A percentile compares a stretch with the other conserved stretches of the same genome.
Evolutionary conservation across 2,888 invertebrate species (phyloP).

Genomic region (Hartigia nigra): DNA sequence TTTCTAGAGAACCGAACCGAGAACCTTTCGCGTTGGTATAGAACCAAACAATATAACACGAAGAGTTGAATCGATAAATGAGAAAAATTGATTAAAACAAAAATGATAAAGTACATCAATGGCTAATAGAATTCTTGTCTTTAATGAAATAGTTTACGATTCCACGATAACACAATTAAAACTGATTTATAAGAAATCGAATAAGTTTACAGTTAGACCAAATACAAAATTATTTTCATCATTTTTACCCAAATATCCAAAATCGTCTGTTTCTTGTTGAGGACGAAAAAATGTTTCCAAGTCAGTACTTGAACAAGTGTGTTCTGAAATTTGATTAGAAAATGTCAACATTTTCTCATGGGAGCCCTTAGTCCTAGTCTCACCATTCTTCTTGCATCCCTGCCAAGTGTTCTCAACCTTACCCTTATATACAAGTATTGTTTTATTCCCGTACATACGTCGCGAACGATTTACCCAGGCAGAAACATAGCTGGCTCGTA

Average conservation of each 20-base stretch:
- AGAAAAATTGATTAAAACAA: background rate
- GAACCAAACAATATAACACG: background rate
- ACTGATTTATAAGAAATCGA: too few species aligned
- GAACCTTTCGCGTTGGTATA: background rate
- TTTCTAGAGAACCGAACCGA: background rate
- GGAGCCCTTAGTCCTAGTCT: background rate
- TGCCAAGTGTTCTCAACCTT: background rate
- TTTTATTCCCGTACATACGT: background rate
- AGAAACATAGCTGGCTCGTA: background rate
- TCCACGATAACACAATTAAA: too few species aligned
- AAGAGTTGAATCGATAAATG: background rate
- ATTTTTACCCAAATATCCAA: background rate
- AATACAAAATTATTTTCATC: background rate
- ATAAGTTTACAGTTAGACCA: background rate
- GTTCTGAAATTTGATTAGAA: background rate
- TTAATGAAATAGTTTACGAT: too few species aligned
- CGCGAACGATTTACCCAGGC: background rate
- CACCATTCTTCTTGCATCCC: background rate
- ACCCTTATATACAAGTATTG: background rate
- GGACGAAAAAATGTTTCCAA: background rate
- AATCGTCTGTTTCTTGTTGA: background rate
- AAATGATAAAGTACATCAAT: background rate
- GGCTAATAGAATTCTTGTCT: background rate
- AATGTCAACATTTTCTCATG: background rate
- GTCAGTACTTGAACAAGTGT: background rate